Conservation (phyloP, 1,140 invertebrate genomes). For the Chironomus tepperi region DNA sequence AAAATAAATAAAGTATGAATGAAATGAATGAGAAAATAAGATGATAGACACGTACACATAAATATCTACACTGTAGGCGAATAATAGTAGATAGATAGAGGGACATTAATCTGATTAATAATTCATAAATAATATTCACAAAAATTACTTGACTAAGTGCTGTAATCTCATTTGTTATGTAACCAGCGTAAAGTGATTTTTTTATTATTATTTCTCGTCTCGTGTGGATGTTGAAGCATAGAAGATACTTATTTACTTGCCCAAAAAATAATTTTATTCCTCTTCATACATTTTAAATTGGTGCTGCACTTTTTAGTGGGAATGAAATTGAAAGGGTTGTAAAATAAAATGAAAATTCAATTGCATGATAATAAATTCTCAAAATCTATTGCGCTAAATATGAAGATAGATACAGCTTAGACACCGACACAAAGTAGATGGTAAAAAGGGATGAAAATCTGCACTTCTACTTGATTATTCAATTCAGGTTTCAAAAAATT, state of each 20-base stretch:
- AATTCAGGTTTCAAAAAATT: constrained; percentile 17
- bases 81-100: background rate
- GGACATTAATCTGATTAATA: constrained; percentile 22
- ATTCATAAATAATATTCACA: constrained; percentile 24
- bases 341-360: background rate
- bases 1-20: background rate
- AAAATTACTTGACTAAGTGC: constrained; percentile 1
- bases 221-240: background rate
- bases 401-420: background rate
- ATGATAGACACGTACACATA: no score
- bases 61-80: background rate
- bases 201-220: background rate
- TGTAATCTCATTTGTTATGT: constrained; percentile 21
- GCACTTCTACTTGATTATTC: constrained; percentile 17
- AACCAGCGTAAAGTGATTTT: constrained; percentile 12
- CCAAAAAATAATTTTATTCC: no score
- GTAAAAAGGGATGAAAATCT: background rate
- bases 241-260: no score
- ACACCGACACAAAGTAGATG: no score
- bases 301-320: no score
- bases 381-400: constrained; percentile 7
- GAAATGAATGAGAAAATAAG: no score
- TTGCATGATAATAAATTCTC: background rate
- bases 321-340: background rate
- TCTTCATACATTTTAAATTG: no score